These are phyloP conservation scores for Boloria euphrosyne DNA, from an alignment of 2,888 invertebrate genomes.

Conservation along the genomic window DNA sequence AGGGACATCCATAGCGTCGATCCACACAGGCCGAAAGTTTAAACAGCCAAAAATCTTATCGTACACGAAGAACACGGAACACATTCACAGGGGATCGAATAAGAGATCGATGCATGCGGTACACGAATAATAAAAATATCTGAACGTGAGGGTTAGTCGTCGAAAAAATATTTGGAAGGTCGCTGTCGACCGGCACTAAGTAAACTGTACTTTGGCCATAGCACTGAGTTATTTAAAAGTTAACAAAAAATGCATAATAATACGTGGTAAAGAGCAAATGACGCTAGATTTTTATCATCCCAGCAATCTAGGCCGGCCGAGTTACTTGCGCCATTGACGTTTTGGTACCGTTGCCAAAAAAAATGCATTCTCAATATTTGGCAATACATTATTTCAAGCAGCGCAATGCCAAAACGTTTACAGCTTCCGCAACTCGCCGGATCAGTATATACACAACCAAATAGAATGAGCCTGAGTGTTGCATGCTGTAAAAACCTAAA, in stretches of 20 bases:
- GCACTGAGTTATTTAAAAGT: conserved; percentile 38
- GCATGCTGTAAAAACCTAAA: conserved; percentile 56
- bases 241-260: conserved; percentile 39
- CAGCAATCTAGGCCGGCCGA: conserved; percentile 45
- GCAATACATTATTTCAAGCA: neutral
- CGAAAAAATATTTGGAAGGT: conserved; percentile 67
- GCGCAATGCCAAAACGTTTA: conserved; percentile 12
- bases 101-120: conserved; percentile 66
- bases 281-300: conserved; percentile 47
- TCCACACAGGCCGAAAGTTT: conserved; percentile 49
- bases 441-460: conserved; percentile 60
- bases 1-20: conserved; percentile 38
- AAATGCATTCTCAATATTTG: conserved; percentile 1
- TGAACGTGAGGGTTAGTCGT: conserved; percentile 56
- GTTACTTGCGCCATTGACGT: conserved; percentile 27
- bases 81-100: conserved; percentile 67
- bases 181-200: conserved; percentile 56
- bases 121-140: conserved; percentile 56
- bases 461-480: conserved; percentile 56
- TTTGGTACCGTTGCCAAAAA: conserved; percentile 18
- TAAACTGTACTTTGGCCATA: conserved; percentile 43
- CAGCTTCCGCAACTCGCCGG: conserved; percentile 44
- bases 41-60: conserved; percentile 45
- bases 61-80: conserved; percentile 63
- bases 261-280: conserved; percentile 41